Percentiles rank a stretch among this genome's conserved stretches.
Conservation (phyloP, 2,797 vertebrate genomes). For the Oophaga sylvatica region DNA sequence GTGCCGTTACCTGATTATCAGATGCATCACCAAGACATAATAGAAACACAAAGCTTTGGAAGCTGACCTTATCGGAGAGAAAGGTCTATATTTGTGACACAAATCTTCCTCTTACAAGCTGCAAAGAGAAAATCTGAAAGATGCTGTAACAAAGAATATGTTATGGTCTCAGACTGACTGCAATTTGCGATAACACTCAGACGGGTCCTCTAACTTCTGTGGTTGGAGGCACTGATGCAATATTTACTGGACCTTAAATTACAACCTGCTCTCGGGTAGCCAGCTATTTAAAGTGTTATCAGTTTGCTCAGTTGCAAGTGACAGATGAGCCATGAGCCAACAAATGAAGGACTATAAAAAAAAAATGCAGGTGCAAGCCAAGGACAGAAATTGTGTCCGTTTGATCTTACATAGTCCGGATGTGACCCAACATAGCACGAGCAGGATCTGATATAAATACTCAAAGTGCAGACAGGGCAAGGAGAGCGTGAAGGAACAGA, state of each 20-base stretch:
- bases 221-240: conserved; percentile 49
- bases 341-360: conserved; percentile 45
- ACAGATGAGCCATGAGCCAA: conserved; percentile 50
- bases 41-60: conserved; percentile 16
- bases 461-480: background rate
- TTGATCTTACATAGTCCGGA: conserved; percentile 49
- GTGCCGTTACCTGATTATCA: conserved; percentile 45
- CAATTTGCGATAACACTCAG: background rate
- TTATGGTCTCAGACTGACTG: background rate
- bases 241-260: conserved; percentile 55
- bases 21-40: conserved; percentile 9
- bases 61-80: conserved; percentile 28
- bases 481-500: background rate
- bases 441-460: background rate
- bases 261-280: conserved; percentile 37
- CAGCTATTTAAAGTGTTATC: conserved; percentile 57
- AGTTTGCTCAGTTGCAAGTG: conserved; percentile 41
- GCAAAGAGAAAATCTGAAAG: background rate
- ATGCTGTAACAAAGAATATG: background rate
- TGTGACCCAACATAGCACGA: conserved; percentile 41
- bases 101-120: conserved; percentile 9
- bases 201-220: background rate
- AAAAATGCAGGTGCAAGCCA: conserved; percentile 26
- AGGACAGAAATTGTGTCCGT: conserved; percentile 29
- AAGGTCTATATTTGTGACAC: conserved; percentile 33